phyloP scores from a whole-genome alignment of 2,888 invertebrate genomes.

The Sarcophaga rosellei region DNA sequence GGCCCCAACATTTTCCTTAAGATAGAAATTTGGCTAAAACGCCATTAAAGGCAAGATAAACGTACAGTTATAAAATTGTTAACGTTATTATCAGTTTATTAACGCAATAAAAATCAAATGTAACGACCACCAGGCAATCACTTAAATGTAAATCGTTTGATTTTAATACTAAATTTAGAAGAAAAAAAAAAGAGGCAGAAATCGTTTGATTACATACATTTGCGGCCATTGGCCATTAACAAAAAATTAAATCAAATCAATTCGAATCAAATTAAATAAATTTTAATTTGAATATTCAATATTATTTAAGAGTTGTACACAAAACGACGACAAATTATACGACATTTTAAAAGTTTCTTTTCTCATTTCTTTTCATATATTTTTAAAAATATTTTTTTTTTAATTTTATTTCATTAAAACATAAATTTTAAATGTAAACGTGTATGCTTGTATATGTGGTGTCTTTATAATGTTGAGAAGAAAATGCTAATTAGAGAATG shows the following conservation, averaged over 20 bases:
- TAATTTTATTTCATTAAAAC: background rate
- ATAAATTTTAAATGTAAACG: background rate
- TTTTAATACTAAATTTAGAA: no score
- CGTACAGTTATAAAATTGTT: background rate
- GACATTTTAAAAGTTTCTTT: constrained; percentile 39
- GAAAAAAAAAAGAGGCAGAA: no score
- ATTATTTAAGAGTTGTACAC: constrained; percentile 23
- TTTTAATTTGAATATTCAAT: background rate
- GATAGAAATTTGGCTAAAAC: background rate
- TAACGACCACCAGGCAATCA: no score
- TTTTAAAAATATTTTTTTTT: background rate
- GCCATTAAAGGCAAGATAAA: background rate
- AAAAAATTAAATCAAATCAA: background rate
- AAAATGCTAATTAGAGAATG: constrained; percentile 58
- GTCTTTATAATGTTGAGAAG: constrained; percentile 3
- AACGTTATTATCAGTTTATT: background rate
- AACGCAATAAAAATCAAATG: background rate
- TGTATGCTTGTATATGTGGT: background rate
- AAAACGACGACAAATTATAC: constrained; percentile 27
- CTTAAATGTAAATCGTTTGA: no score
- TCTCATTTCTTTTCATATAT: background rate
- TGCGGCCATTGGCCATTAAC: constrained; percentile 30
- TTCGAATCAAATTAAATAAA: background rate
- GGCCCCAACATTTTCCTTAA: background rate
- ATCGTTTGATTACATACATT: background rate